A percentile compares a stretch with the other conserved stretches of the same genome.
Evolutionary conservation across 2,797 vertebrate species (phyloP).

Genomic region (Rhinogobio ventralis): DNA sequence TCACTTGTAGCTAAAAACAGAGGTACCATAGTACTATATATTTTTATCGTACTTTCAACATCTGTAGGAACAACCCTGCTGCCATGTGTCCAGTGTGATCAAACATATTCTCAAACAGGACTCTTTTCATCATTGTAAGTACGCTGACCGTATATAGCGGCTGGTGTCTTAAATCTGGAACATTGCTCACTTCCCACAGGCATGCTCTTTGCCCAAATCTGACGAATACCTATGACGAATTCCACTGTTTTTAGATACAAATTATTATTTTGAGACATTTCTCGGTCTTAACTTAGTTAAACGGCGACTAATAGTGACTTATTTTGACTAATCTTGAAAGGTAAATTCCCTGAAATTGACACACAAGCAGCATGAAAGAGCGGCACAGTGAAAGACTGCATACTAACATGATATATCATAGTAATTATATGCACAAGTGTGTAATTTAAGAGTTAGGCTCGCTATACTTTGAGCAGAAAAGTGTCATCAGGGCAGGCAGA

Average conservation of each 20-base stretch:
- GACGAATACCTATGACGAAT: neutral
- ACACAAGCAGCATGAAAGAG: conserved; percentile 40
- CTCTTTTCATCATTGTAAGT: neutral
- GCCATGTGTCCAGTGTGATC: neutral
- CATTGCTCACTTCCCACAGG: neutral
- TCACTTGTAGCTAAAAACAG: too few relatives aligned
- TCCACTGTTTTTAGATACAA: conserved; percentile 49
- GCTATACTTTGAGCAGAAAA: conserved; percentile 20
- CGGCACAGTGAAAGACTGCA: conserved; percentile 38
- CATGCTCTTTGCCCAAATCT: neutral
- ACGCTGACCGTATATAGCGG: neutral
- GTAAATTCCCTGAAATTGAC: conserved; percentile 42
- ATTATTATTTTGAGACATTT: conserved; percentile 46
- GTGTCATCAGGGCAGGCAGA: conserved; percentile 41
- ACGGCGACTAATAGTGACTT: conserved; percentile 43
- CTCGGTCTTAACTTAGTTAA: conserved; percentile 38
- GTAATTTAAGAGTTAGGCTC: conserved; percentile 52
- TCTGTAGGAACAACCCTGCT: too few relatives aligned
- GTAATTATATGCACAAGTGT: conserved; percentile 36
- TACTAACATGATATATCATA: conserved; percentile 35
- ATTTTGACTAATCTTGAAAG: conserved; percentile 39
- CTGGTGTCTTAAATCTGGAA: neutral
- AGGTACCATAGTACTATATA: too few relatives aligned
- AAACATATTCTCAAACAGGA: neutral
- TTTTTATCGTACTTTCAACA: too few relatives aligned